Evolutionary conservation across 2,113 vertebrate genomes (phyloP), one percentile per base, ranked within the genome.

Genomic region (Monopterus albus): DNA sequence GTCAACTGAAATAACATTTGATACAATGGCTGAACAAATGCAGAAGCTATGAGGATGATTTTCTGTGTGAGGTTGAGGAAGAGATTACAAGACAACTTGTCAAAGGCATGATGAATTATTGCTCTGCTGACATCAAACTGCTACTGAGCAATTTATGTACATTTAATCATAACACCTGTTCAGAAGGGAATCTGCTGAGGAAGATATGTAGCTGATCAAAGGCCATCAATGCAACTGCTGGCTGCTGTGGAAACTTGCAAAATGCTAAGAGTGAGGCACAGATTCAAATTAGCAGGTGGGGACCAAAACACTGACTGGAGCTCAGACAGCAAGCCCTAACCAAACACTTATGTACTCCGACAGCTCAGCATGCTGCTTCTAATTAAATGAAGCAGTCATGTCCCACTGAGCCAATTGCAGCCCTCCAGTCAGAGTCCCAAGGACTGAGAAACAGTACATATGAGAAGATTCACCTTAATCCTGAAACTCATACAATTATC

Each of bases 361-460:
- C 52, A 69, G 62, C 56, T 72, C 7, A 2, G 40, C 53, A 52
- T 38, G 31, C 68, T 50, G 39, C 67, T 75, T 72, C 43, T 69
- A 78, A 84, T 86, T 80, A 85, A 79, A 78, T n/a, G 53, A 13
- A 73, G 72, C 76, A 58, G 58, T 79, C 76, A 81, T 20, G 6
- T 81, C 40, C 74, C 70, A 67, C 56, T 84, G 57, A 74, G 71
- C 72, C 82, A 71, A 82, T 35, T 78, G 26, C 51, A 72, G 65
- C 26, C 63, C 36, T 29, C 39, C 10, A 55, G 49, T 59, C 3
- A 0, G 40, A 35, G 15, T 42, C 51, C 36, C 46, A 40, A 53
- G n/a, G 52, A 70, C 29, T 51, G 39, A 57, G 28, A 61, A 67
- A 61, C 46, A 29, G 33, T 14, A 43, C 47, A 64, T 29, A 46